These are phyloP conservation scores for Erpobdella octoculata DNA, from an alignment of 2,888 invertebrate genomes.

Conservation along the genomic window DNA sequence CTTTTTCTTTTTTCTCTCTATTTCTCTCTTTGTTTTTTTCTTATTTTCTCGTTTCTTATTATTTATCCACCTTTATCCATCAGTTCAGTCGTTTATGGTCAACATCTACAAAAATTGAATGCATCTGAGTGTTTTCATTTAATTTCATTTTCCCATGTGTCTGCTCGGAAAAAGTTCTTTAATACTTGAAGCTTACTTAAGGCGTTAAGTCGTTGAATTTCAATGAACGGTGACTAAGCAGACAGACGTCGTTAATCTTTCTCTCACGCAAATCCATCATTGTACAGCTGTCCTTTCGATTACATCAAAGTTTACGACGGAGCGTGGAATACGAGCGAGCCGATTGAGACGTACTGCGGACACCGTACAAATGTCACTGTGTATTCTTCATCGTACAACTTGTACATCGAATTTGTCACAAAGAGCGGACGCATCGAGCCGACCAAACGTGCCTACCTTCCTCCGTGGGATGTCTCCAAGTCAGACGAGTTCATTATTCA, in stretches of 20 bases:
- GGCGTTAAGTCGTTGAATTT: too few species aligned
- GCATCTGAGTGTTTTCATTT: too few species aligned
- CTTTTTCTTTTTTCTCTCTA: background rate
- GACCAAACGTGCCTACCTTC: conserved; percentile 57
- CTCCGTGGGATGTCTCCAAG: conserved; percentile 41
- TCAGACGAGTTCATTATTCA: conserved; percentile 56
- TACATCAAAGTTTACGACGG: conserved; percentile 95
- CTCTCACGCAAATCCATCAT: conserved; percentile 40
- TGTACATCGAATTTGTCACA: conserved; percentile 86
- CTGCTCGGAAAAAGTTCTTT: too few species aligned
- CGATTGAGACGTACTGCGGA: conserved; percentile 93
- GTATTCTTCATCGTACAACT: conserved; percentile 56
- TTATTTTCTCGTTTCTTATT: too few species aligned
- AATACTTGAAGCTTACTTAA: too few species aligned
- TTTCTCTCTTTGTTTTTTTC: background rate
- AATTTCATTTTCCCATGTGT: too few species aligned
- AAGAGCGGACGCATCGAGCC: conserved; percentile 66
- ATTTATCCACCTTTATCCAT: too few species aligned
- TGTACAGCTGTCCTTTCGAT: conserved; percentile 96
- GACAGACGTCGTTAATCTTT: too few species aligned
- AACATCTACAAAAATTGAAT: too few species aligned
- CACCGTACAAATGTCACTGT: conserved; percentile 84
- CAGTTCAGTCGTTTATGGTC: too few species aligned
- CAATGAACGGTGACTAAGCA: too few species aligned
- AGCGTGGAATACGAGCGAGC: conserved; percentile 73